Evolutionary conservation across 2,888 invertebrate species (phyloP).

Genomic region (Sisyra nigra): DNA sequence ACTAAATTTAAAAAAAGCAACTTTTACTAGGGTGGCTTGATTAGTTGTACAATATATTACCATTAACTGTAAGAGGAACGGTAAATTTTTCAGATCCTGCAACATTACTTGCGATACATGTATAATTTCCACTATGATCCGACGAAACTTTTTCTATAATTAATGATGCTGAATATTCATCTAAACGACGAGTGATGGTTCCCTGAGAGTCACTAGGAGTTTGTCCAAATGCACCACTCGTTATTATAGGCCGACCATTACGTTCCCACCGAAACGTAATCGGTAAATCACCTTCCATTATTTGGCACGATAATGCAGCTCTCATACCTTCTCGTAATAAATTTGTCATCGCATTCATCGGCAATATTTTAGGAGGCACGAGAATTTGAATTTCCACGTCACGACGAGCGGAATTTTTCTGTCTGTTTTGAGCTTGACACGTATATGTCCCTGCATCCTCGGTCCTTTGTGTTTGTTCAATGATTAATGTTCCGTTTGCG

Average conservation of each 20-base stretch:
- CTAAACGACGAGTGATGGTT: conserved; percentile 42
- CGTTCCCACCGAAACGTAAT: conserved; percentile 85
- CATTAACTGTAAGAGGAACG: conserved; percentile 68
- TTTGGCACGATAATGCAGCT: conserved; percentile 79
- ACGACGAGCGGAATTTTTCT: conserved; percentile 59
- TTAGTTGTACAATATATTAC: conserved; percentile 26
- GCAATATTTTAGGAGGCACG: conserved; percentile 75
- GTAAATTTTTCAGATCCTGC: conserved; percentile 65
- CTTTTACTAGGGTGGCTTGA: not conserved
- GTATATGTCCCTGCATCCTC: conserved; percentile 83
- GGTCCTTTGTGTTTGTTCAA: conserved; percentile 68
- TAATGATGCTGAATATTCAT: conserved; percentile 73
- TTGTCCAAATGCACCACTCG: conserved; percentile 3
- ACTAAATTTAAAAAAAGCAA: conserved; percentile 32
- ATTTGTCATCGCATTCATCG: conserved; percentile 67
- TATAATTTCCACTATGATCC: conserved; percentile 77
- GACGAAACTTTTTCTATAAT: conserved; percentile 76
- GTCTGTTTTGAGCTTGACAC: conserved; percentile 74
- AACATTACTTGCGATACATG: conserved; percentile 80
- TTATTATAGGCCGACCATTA: conserved; percentile 54
- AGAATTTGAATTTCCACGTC: conserved; percentile 61
- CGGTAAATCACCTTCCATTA: conserved; percentile 83
- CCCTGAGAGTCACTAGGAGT: conserved; percentile 28
- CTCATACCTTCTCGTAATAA: conserved; percentile 70
- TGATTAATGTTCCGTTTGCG: conserved; percentile 70